Conservation (phyloP, 2,113 vertebrate genomes). For the Drymodes brunneopygia region DNA sequence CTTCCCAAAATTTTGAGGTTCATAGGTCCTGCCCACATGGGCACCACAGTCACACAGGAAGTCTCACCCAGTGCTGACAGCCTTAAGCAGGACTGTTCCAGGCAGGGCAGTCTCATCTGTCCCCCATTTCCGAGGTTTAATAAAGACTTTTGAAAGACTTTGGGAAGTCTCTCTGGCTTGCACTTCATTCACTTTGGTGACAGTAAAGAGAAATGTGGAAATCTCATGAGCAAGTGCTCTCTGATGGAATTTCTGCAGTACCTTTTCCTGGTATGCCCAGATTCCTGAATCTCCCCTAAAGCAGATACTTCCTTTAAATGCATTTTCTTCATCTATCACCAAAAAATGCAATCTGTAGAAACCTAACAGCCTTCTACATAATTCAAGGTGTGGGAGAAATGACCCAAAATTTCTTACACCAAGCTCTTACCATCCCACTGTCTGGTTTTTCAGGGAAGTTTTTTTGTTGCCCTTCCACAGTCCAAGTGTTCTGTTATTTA, state of each 20-base stretch:
- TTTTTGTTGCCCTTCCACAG: neutral
- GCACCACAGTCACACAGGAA: neutral
- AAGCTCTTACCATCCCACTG: neutral
- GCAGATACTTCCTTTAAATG: neutral
- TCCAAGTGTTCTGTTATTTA: neutral
- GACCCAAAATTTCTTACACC: neutral
- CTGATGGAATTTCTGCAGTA: neutral
- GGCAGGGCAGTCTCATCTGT: neutral
- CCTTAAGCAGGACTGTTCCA: neutral
- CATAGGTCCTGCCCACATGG: fast-evolving
- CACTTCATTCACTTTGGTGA: neutral
- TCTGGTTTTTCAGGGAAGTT: neutral
- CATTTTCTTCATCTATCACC: neutral
- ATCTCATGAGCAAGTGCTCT: neutral
- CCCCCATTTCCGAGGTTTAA: neutral
- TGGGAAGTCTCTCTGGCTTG: neutral
- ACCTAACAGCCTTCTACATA: neutral
- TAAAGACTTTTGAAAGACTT: neutral
- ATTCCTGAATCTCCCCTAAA: neutral
- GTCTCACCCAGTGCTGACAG: neutral
- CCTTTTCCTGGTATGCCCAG: neutral
- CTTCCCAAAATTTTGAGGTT: neutral
- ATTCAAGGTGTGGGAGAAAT: neutral
- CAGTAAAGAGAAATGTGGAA: neutral
- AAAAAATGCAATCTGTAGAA: neutral